Conservation (phyloP, 1,140 invertebrate genomes). For the Bactericera cockerelli region DNA sequence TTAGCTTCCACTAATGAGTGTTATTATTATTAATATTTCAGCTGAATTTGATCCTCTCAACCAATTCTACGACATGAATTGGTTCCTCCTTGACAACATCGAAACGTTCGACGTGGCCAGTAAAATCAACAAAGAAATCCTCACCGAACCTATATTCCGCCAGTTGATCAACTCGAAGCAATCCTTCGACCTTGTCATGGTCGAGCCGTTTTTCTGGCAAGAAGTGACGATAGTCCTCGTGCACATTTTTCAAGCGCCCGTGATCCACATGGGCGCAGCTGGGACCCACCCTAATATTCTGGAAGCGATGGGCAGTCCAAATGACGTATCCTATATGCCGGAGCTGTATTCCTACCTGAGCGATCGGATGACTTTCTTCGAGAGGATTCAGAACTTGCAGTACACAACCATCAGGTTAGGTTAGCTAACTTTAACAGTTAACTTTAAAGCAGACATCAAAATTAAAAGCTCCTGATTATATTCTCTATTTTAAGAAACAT, state of each 20-base stretch:
- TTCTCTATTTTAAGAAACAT: too few species aligned
- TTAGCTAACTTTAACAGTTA: too few species aligned
- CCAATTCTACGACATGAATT: not conserved
- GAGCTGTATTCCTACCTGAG: not conserved
- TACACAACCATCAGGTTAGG: not conserved
- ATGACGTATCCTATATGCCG: not conserved
- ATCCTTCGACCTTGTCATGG: conserved; percentile 26
- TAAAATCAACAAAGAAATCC: not conserved
- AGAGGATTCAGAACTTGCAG: not conserved
- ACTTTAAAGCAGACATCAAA: too few species aligned
- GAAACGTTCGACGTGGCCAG: not conserved
- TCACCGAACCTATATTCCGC: conserved; percentile 1
- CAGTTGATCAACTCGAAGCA: conserved; percentile 12
- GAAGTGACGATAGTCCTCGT: conserved; percentile 24
- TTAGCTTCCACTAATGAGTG: too few species aligned
- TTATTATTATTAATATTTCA: not conserved
- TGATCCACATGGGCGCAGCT: conserved; percentile 15
- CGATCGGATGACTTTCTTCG: not conserved
- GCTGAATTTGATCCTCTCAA: not conserved
- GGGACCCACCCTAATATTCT: not conserved
- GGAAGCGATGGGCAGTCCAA: not conserved
- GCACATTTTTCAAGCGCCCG: conserved; percentile 25
- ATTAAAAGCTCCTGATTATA: too few species aligned
- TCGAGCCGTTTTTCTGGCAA: conserved; percentile 25
- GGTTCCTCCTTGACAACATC: not conserved